Evolutionary conservation across 2,888 invertebrate species (phyloP).

Genomic region (Minunthozetes semirufus): DNA sequence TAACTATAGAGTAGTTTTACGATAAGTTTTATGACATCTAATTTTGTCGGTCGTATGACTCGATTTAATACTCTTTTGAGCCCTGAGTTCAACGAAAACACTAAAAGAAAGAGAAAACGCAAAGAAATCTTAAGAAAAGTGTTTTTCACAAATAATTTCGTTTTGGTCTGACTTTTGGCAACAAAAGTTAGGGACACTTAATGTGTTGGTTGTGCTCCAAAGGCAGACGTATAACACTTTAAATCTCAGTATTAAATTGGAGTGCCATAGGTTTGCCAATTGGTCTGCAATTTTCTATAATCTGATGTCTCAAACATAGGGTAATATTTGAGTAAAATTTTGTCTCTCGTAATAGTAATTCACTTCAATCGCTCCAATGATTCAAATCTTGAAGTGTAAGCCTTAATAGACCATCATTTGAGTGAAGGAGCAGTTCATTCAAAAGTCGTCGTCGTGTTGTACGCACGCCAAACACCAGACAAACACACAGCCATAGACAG

Average conservation of each 20-base stretch:
- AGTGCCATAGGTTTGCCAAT: constrained; percentile 12
- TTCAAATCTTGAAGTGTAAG: not conserved
- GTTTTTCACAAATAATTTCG: constrained; percentile 4
- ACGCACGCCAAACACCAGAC: constrained; percentile 29
- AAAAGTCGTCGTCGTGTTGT: not conserved
- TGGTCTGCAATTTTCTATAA: constrained; percentile 30
- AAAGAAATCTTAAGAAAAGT: not conserved
- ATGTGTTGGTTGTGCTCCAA: not conserved
- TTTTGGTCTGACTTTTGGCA: constrained; percentile 9
- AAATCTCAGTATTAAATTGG: not conserved
- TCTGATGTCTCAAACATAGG: constrained; percentile 3
- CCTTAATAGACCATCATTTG: constrained; percentile 25
- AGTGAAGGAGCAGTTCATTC: not conserved
- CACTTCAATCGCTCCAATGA: constrained; percentile 1
- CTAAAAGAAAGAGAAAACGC: not conserved
- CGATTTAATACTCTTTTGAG: no score
- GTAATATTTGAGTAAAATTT: not conserved
- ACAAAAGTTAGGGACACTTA: not conserved
- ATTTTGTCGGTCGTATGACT: not conserved
- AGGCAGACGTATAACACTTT: not conserved
- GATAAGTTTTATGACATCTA: not conserved
- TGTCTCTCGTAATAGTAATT: constrained; percentile 12
- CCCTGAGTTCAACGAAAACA: not conserved
- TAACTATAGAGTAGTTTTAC: no score
- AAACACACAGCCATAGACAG: not conserved